Conservation (phyloP, 2,888 invertebrate species). For the Lucinisca nassula region DNA sequence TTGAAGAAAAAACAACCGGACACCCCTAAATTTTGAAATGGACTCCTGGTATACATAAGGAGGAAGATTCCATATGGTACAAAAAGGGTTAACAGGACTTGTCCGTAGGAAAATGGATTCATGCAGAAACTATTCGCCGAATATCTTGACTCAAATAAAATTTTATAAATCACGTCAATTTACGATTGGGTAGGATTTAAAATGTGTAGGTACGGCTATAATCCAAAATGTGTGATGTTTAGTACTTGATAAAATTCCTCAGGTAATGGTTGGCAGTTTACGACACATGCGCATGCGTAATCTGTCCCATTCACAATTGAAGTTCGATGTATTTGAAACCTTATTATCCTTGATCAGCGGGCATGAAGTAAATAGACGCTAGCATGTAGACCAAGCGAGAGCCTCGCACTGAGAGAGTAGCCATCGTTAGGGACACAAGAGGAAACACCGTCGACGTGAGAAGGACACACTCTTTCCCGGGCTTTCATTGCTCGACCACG, state of each 20-base stretch:
- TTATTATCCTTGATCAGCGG: not conserved
- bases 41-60: too few relatives aligned
- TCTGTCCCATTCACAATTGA: slow-evolving; percentile 4
- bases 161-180: not conserved
- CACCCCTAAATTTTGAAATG: too few relatives aligned
- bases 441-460: not conserved
- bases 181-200: not conserved
- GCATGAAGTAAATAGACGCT: slow-evolving; percentile 10
- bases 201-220: not conserved
- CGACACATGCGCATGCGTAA: slow-evolving; percentile 7
- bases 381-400: not conserved
- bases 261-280: not conserved
- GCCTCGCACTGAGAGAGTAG: not conserved
- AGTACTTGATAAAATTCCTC: not conserved
- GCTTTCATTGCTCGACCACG: not conserved
- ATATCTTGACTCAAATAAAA: too few relatives aligned
- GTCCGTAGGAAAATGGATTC: too few relatives aligned
- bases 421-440: not conserved
- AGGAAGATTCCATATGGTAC: too few relatives aligned
- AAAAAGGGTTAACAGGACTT: too few relatives aligned
- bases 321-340: slow-evolving; percentile 7
- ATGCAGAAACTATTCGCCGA: too few relatives aligned
- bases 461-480: not conserved
- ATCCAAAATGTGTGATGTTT: not conserved
- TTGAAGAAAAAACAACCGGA: too few relatives aligned